Evolutionary conservation across 1,140 invertebrate genomes (phyloP).

Genomic region (Helicoverpa armigera): DNA sequence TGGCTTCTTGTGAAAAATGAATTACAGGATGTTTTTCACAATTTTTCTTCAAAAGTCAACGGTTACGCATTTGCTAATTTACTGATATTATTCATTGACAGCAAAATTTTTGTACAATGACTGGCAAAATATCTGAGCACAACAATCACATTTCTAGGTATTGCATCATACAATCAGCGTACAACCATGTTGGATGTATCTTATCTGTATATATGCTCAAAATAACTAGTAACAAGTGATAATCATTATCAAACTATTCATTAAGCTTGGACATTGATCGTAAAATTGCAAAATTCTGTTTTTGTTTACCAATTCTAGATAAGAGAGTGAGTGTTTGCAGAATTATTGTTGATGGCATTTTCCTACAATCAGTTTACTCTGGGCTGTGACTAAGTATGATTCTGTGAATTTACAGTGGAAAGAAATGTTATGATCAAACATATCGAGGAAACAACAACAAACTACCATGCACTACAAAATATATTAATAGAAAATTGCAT

Average conservation of each 20-base stretch:
- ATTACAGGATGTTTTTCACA: no score
- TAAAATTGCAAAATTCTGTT: slow-evolving; percentile 44
- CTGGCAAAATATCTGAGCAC: slow-evolving; percentile 21
- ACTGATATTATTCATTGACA: no score
- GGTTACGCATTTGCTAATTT: no score
- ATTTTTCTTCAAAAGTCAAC: no score
- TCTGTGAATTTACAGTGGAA: slow-evolving; percentile 12
- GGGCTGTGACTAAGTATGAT: slow-evolving; percentile 5
- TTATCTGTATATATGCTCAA: slow-evolving; percentile 40
- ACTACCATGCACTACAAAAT: neutral
- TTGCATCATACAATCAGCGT: slow-evolving; percentile 45
- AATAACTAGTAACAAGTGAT: slow-evolving; percentile 42
- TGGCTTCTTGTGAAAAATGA: no score
- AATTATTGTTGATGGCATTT: slow-evolving; percentile 10
- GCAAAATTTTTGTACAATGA: neutral
- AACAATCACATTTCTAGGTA: slow-evolving; percentile 40
- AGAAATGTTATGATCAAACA: neutral
- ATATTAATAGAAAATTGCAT: neutral
- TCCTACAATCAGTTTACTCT: slow-evolving; percentile 1
- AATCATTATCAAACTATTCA: slow-evolving; percentile 49
- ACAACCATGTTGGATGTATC: slow-evolving; percentile 44
- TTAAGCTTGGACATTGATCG: slow-evolving; percentile 42
- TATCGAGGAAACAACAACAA: no score
- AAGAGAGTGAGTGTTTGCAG: slow-evolving; percentile 35
- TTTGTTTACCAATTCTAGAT: slow-evolving; percentile 46